A percentile compares a stretch with the other conserved stretches of the same genome.
phyloP scores from a whole-genome alignment of 2,113 vertebrate species.

The Oceanites oceanicus region DNA sequence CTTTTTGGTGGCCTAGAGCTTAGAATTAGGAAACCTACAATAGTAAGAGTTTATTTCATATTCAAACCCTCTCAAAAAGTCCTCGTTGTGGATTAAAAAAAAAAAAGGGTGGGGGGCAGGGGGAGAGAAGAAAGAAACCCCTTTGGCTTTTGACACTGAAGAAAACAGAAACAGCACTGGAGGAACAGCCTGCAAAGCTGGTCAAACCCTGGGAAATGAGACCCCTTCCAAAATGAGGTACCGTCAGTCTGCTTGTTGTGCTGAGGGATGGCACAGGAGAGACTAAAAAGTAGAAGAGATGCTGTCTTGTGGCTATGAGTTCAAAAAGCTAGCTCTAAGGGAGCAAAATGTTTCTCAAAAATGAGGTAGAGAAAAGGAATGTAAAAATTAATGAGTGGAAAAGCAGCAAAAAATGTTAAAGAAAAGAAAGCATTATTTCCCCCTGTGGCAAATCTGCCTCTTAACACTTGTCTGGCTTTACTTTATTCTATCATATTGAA shows the following conservation, averaged over 20 bases:
- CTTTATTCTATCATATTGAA: neutral
- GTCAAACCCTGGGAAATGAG: neutral
- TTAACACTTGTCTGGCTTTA: neutral
- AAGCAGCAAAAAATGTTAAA: neutral
- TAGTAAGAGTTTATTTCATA: neutral
- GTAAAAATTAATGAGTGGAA: neutral
- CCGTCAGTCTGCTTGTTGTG: neutral
- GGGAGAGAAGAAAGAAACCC: accelerated
- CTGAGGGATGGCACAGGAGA: neutral
- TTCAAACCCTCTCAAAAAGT: neutral
- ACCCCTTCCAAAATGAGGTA: neutral
- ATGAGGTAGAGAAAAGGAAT: neutral
- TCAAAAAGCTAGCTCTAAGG: neutral
- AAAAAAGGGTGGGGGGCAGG: accelerated
- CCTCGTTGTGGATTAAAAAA: neutral
- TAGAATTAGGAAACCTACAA: neutral
- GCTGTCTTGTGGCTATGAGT: accelerated
- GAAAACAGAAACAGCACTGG: neutral
- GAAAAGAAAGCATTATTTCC: neutral
- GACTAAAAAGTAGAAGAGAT: neutral
- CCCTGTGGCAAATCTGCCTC: neutral
- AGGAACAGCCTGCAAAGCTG: neutral
- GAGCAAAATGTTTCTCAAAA: neutral
- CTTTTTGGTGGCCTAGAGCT: neutral
- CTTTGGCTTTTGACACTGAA: neutral